Evolutionary conservation across 2,888 invertebrate genomes (phyloP).

Genomic region (Drosophila antonietae): DNA sequence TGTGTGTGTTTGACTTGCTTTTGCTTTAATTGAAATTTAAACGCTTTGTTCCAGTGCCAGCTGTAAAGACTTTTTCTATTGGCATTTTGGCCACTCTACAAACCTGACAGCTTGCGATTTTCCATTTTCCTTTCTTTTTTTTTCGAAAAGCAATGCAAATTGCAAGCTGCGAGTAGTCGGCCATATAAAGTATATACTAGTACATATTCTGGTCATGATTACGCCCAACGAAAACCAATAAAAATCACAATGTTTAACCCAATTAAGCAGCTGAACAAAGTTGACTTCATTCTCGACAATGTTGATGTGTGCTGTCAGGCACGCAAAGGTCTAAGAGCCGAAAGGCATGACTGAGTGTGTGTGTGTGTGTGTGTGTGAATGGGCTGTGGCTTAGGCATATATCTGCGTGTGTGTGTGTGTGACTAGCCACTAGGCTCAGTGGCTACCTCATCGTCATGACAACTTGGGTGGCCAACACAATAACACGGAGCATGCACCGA

Average conservation of each 20-base stretch:
- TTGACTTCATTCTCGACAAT: conserved; percentile 51
- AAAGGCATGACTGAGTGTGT: conserved; percentile 10
- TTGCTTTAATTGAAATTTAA: conserved; percentile 78
- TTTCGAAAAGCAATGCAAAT: conserved; percentile 27
- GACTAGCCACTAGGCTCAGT: conserved; percentile 52
- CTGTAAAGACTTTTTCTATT: conserved; percentile 57
- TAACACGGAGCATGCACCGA: conserved; percentile 78
- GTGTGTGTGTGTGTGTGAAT: not conserved
- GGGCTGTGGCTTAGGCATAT: conserved; percentile 5
- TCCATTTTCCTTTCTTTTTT: conserved; percentile 48
- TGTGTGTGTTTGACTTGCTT: conserved; percentile 42
- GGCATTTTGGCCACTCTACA: conserved; percentile 40
- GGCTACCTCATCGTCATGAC: conserved; percentile 57
- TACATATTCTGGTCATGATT: conserved; percentile 30
- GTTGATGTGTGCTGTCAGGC: conserved; percentile 19
- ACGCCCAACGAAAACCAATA: conserved; percentile 57
- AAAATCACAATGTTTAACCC: conserved; percentile 73
- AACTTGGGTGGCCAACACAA: conserved; percentile 75
- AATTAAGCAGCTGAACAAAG: conserved; percentile 69
- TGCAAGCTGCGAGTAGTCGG: not conserved
- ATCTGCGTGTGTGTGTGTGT: not conserved
- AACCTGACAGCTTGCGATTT: conserved; percentile 57
- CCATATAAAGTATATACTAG: not conserved
- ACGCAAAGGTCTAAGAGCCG: conserved; percentile 31
- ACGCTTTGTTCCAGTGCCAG: conserved; percentile 72